A percentile compares a stretch with the other conserved stretches of the same genome.
These are phyloP conservation scores for Cryptus viduatorius DNA, from an alignment of 2,888 invertebrate species.

Conservation along the genomic window DNA sequence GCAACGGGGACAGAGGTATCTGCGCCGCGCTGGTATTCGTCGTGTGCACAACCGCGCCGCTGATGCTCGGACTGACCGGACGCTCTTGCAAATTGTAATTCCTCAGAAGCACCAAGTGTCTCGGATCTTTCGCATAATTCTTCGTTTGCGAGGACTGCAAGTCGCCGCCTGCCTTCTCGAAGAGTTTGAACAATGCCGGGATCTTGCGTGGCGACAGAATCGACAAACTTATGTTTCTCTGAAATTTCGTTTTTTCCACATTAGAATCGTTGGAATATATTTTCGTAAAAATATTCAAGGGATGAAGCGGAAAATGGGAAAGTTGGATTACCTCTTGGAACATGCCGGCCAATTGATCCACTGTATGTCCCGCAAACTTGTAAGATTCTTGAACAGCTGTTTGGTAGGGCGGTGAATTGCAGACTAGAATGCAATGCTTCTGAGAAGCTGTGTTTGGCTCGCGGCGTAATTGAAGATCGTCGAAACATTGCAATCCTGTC, in stretches of 20 bases:
- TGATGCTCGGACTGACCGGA: slow-evolving; percentile 89
- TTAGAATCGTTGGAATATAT: not conserved
- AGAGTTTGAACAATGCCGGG: slow-evolving; percentile 93
- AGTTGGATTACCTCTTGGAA: slow-evolving; percentile 89
- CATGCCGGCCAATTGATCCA: slow-evolving; percentile 93
- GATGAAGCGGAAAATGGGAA: not conserved
- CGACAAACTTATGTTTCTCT: slow-evolving; percentile 94
- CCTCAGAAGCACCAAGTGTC: slow-evolving; percentile 90
- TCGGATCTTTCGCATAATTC: slow-evolving; percentile 95
- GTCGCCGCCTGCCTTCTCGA: slow-evolving; percentile 96
- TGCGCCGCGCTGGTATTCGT: slow-evolving; percentile 80
- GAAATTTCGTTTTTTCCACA: slow-evolving; percentile 55
- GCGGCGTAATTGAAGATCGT: slow-evolving; percentile 90
- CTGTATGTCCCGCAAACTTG: slow-evolving; percentile 90
- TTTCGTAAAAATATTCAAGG: not conserved
- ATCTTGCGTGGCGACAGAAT: slow-evolving; percentile 96
- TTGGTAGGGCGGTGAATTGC: slow-evolving; percentile 97
- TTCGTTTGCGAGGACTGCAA: slow-evolving; percentile 92
- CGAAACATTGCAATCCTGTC: slow-evolving; percentile 94
- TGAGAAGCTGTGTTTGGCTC: slow-evolving; percentile 87
- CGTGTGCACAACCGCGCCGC: slow-evolving; percentile 84
- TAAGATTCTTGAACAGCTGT: slow-evolving; percentile 92
- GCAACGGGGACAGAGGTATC: slow-evolving; percentile 86
- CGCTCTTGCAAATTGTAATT: slow-evolving; percentile 87
- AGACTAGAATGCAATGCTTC: slow-evolving; percentile 93